Evolutionary conservation across 1,140 invertebrate species (phyloP), one percentile per base, ranked within the genome.

Genomic region (Orchestia grillus): DNA sequence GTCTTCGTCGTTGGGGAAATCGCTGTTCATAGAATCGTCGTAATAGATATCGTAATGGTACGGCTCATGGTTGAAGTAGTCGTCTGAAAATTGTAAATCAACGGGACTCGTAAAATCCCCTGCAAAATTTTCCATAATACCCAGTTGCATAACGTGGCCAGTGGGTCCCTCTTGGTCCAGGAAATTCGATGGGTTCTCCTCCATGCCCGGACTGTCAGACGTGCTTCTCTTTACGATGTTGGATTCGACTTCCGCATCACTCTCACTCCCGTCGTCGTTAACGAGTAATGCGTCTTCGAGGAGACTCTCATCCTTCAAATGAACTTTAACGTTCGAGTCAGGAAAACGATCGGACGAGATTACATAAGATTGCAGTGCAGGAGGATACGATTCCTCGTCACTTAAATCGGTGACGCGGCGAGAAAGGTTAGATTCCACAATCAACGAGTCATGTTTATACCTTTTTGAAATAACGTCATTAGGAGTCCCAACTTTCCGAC

Each of bases 101-200:
- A 44, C 41, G 44, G 88, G 92, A 44, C 44, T 94, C 88, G 11
- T 45, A n/a, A 94, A 94, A 94, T 94, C 92, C 6, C 44, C 92
- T 16, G 92, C 92, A 47, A 94, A 94, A 45, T 94, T 94, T 94
- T 94, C 92, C 92, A 94, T 94, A 15, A 94, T 94, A 45, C 92
- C 44, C 19, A 44, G 92, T 0, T 42, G 92, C 44, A 94, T 45
- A 8, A 94, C 44, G 43, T 45, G 92, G 41, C 43, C 44, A 8
- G 40, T n/a, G 44, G 92, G 92, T 19, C 92, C 92, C 41, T 90
- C 28, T 11, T 41, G 8, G 88, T 77, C 62, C 28, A 28, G 62
- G 28, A 77, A 3, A 77, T 77, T 23, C 28, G 62, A 23, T 3
- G 4, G 8, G 41, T 11, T 44, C 8, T 15, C 88, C 43, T 90